phyloP scores from a whole-genome alignment of 2,888 invertebrate genomes.

The Limnephilus rhombicus region DNA sequence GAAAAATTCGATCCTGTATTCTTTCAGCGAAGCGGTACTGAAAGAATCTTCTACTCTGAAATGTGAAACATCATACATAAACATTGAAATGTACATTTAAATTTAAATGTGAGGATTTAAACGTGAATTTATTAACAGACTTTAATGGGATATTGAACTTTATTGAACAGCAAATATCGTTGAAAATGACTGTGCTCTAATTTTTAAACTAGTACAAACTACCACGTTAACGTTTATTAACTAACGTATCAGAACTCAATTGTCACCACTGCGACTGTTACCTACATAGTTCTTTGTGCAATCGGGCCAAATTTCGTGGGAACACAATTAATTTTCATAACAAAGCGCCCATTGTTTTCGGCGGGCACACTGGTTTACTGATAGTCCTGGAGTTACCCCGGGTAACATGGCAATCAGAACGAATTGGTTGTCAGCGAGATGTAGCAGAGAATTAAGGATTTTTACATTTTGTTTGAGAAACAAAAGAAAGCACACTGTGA shows the following conservation, averaged over 20 bases:
- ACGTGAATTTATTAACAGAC: too few species aligned
- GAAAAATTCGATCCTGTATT: too few species aligned
- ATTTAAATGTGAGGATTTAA: too few species aligned
- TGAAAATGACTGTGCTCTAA: too few species aligned
- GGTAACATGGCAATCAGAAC: constrained; percentile 1
- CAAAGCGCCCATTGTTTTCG: constrained; percentile 24
- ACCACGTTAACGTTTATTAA: background rate
- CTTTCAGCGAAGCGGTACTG: too few species aligned
- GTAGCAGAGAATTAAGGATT: background rate
- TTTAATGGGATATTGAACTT: too few species aligned
- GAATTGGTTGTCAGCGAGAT: background rate
- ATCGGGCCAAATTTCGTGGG: background rate
- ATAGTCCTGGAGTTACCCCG: background rate
- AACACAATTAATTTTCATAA: constrained; percentile 38
- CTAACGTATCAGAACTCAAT: background rate
- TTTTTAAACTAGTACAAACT: background rate
- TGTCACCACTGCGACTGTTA: background rate
- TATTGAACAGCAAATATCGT: too few species aligned
- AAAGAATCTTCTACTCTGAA: too few species aligned
- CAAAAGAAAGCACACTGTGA: background rate
- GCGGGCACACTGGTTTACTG: background rate
- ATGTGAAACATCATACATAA: too few species aligned
- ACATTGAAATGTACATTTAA: too few species aligned
- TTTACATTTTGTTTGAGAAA: background rate
- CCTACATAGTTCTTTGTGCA: background rate